Conservation (phyloP, 2,797 vertebrate species). For the Smutsia temminckii region DNA sequence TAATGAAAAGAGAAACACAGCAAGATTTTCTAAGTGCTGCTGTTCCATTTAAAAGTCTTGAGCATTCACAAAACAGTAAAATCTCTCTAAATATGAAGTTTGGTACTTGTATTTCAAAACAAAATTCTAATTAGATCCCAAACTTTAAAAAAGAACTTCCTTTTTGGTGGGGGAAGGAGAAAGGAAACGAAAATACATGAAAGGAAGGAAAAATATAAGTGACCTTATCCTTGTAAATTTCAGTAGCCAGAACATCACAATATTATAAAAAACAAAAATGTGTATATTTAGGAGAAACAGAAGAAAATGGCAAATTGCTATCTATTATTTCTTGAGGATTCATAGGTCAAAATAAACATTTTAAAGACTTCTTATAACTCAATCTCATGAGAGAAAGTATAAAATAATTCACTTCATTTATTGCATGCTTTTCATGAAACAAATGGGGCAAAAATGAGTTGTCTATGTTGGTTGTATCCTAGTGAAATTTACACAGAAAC, state of each 20-base stretch:
- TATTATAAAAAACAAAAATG: not conserved
- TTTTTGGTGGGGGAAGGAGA: not conserved
- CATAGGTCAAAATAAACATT: slow-evolving; percentile 13
- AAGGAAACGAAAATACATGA: slow-evolving; percentile 36
- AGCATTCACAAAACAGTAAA: slow-evolving; percentile 3
- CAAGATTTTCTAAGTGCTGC: slow-evolving; percentile 6
- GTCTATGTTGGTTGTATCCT: not conserved
- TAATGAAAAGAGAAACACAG: slow-evolving; percentile 37
- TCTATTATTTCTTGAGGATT: not conserved
- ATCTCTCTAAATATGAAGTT: not conserved
- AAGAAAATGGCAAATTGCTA: not conserved
- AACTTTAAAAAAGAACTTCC: not conserved
- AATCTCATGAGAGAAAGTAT: not conserved
- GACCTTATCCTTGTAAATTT: not conserved
- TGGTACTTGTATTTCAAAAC: not conserved
- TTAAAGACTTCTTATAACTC: not conserved
- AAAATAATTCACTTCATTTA: not conserved
- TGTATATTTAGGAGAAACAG: not conserved
- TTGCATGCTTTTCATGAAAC: slow-evolving; percentile 15
- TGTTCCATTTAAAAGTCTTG: not conserved
- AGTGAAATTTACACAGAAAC: slow-evolving; percentile 48
- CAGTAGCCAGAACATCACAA: not conserved
- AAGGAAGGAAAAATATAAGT: not conserved
- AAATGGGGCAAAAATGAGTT: slow-evolving; percentile 9
- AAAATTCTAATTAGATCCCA: slow-evolving; percentile 1